Conservation (phyloP, 2,888 invertebrate species). For the Elmis aenea region DNA sequence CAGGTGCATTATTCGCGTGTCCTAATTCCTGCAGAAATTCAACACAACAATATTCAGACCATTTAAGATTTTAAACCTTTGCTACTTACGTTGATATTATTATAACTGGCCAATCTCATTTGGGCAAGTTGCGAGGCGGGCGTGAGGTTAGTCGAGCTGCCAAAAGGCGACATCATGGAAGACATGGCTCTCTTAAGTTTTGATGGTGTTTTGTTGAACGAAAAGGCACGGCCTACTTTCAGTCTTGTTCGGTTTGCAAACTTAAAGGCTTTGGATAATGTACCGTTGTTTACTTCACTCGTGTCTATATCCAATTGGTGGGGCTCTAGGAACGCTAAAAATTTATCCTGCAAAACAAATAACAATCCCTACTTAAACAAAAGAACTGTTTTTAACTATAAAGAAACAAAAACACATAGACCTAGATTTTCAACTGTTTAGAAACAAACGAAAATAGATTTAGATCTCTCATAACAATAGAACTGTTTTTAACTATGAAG, state of each 20-base stretch:
- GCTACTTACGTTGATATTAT: conserved; percentile 73
- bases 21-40: conserved; percentile 63
- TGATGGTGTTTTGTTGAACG: conserved; percentile 92
- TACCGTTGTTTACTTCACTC: conserved; percentile 79
- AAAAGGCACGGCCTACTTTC: conserved; percentile 90
- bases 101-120: conserved; percentile 81
- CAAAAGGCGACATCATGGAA: conserved; percentile 89
- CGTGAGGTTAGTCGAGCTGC: conserved; percentile 76
- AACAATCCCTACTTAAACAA: conserved; percentile 8
- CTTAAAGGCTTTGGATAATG: conserved; percentile 87
- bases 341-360: conserved; percentile 63
- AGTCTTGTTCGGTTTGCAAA: conserved; percentile 78
- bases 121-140: conserved; percentile 80
- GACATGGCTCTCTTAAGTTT: conserved; percentile 92
- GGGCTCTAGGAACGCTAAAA: conserved; percentile 71
- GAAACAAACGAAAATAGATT: too few relatives aligned
- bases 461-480: too few relatives aligned
- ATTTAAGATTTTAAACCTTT: neutral
- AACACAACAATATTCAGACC: conserved; percentile 1
- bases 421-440: too few relatives aligned
- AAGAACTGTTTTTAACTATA: too few relatives aligned
- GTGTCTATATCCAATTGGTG: conserved; percentile 84
- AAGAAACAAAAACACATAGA: too few relatives aligned
- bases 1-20: conserved; percentile 50
- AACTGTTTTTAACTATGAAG: too few relatives aligned